phyloP scores from a whole-genome alignment of 2,888 invertebrate species.

The Rhingia campestris region DNA sequence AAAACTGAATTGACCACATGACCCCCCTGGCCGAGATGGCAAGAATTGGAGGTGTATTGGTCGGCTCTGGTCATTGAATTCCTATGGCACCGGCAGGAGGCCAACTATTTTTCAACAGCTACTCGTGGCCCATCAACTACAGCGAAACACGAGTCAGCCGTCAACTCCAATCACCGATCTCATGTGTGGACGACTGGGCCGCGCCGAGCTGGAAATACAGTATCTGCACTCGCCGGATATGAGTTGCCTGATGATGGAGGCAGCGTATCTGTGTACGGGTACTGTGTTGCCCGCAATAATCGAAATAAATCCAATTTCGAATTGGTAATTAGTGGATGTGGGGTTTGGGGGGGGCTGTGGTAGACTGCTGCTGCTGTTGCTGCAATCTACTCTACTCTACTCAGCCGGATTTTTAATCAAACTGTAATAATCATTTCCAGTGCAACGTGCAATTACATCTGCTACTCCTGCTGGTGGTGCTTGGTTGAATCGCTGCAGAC shows the following conservation, averaged over 20 bases:
- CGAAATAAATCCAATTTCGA: constrained; percentile 70
- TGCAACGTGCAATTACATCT: constrained; percentile 67
- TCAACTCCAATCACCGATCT: constrained; percentile 62
- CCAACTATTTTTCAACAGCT: constrained; percentile 12
- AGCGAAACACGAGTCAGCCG: constrained; percentile 59
- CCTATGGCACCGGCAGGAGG: constrained; percentile 4
- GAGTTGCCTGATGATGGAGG: constrained; percentile 3
- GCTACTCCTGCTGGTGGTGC: constrained; percentile 7
- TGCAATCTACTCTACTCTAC: constrained; percentile 15
- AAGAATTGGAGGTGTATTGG: not conserved
- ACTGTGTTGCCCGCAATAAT: constrained; percentile 58
- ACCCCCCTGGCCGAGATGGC: not conserved
- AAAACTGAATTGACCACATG: constrained; percentile 44
- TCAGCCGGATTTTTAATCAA: constrained; percentile 72
- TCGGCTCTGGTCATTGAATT: constrained; percentile 5
- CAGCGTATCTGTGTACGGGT: constrained; percentile 6
- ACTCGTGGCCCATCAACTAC: constrained; percentile 28
- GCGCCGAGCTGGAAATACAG: constrained; percentile 1
- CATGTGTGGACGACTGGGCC: constrained; percentile 4
- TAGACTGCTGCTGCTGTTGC: no score
- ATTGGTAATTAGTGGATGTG: constrained; percentile 70
- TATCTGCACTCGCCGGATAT: constrained; percentile 24
- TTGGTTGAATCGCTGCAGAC: constrained; percentile 40
- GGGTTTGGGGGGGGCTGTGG: constrained; percentile 1
- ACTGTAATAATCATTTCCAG: constrained; percentile 69